phyloP scores from a whole-genome alignment of 2,888 invertebrate species.

The Scaptomyza parva region DNA sequence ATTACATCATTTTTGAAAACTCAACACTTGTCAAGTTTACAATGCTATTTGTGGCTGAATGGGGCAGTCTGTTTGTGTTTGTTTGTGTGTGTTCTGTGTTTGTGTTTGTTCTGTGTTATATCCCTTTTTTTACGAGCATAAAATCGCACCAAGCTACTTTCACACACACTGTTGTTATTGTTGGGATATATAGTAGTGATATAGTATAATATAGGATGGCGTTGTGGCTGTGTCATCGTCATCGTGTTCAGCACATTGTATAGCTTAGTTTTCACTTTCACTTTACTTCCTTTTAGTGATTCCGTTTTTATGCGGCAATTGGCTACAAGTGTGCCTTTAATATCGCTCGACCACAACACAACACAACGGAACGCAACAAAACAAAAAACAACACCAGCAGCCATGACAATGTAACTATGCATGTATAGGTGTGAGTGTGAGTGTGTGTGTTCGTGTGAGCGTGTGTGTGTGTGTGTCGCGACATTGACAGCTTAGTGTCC shows the following conservation, averaged over 20 bases:
- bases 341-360: conserved; percentile 20
- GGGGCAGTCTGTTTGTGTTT: too few relatives aligned
- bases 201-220: too few relatives aligned
- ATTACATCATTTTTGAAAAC: neutral
- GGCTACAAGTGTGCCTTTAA: conserved; percentile 51
- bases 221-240: neutral
- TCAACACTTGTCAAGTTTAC: neutral
- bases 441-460: neutral
- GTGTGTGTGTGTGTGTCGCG: neutral
- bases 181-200: neutral
- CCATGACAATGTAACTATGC: neutral
- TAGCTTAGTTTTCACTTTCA: conserved; percentile 15
- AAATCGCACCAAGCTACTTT: neutral
- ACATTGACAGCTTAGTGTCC: conserved; percentile 43
- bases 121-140: neutral
- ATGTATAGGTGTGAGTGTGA: neutral
- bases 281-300: conserved; percentile 41
- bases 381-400: too few relatives aligned
- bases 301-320: conserved; percentile 53
- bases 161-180: neutral
- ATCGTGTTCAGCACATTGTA: conserved; percentile 4
- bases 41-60: neutral
- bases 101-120: too few relatives aligned
- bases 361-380: too few relatives aligned
- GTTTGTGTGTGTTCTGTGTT: too few relatives aligned